phyloP scores from a whole-genome alignment of 2,888 invertebrate species.

The Tineola bisselliella region DNA sequence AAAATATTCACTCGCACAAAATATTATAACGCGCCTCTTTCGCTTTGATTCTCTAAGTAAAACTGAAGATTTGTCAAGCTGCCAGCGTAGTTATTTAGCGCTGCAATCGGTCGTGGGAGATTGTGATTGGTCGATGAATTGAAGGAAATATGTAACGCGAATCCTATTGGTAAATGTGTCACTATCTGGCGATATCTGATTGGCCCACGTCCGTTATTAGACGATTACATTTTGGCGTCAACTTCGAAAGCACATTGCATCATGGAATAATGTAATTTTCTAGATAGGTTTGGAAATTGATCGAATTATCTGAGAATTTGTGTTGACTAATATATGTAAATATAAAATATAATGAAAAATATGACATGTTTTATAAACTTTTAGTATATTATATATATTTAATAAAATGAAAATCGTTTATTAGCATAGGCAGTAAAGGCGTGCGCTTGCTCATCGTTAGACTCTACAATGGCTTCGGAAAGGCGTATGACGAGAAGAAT shows the following conservation, averaged over 20 bases:
- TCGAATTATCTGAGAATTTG: not conserved
- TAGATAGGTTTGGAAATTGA: not conserved
- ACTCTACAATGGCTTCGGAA: too few species aligned
- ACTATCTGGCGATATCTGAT: constrained; percentile 69
- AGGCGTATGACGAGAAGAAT: too few species aligned
- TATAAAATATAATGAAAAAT: too few species aligned
- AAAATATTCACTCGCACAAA: constrained; percentile 29
- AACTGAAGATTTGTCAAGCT: constrained; percentile 33
- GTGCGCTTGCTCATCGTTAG: too few species aligned
- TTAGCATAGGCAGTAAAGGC: too few species aligned
- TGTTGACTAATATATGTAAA: too few species aligned
- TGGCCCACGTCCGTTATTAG: constrained; percentile 74
- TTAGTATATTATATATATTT: too few species aligned
- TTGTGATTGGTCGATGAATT: constrained; percentile 54
- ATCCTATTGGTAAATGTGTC: constrained; percentile 52
- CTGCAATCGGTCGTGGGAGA: constrained; percentile 70
- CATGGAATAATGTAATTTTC: constrained; percentile 1
- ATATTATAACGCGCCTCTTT: constrained; percentile 28
- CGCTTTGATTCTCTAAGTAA: constrained; percentile 49
- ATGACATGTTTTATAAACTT: too few species aligned
- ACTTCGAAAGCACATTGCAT: constrained; percentile 30
- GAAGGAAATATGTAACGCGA: constrained; percentile 49
- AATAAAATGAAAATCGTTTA: too few species aligned
- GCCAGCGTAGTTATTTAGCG: constrained; percentile 53
- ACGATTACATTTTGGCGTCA: constrained; percentile 35